Conservation (phyloP, 2,113 vertebrate species). For the Phalacrocorax aristotelis region DNA sequence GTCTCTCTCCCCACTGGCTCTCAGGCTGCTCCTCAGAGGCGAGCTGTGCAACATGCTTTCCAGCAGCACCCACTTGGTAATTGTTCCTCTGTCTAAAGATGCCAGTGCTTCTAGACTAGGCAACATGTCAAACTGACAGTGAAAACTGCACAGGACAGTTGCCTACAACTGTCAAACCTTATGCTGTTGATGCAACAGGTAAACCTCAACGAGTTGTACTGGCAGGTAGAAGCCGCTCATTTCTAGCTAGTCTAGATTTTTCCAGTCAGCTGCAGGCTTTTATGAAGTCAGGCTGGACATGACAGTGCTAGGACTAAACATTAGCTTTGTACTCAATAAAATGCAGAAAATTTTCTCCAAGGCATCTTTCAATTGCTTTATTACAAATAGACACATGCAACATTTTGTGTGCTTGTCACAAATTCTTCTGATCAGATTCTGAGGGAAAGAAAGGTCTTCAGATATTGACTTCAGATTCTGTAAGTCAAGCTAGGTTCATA, state of each 20-base stretch:
- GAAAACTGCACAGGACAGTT: not conserved
- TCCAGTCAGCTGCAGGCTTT: not conserved
- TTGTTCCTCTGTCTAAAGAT: not conserved
- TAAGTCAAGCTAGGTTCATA: not conserved
- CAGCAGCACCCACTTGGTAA: not conserved
- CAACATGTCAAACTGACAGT: not conserved
- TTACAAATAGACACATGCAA: not conserved
- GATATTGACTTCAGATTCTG: not conserved
- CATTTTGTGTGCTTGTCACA: not conserved
- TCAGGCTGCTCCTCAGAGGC: not conserved
- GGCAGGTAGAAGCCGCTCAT: not conserved
- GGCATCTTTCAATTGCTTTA: not conserved
- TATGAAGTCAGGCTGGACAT: not conserved
- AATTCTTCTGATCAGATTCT: not conserved
- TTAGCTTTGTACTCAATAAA: not conserved
- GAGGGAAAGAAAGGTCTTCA: not conserved
- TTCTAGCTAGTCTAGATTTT: not conserved
- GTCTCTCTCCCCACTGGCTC: not conserved
- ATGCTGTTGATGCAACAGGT: not conserved
- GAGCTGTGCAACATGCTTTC: not conserved
- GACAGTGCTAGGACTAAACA: not conserved
- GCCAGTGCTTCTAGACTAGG: not conserved
- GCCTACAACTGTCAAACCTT: not conserved
- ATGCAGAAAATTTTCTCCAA: not conserved
- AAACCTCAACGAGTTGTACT: not conserved